A percentile compares a stretch with the other conserved stretches of the same genome.
Evolutionary conservation across 2,888 invertebrate species (phyloP).

Genomic region (Xylota sylvarum): DNA sequence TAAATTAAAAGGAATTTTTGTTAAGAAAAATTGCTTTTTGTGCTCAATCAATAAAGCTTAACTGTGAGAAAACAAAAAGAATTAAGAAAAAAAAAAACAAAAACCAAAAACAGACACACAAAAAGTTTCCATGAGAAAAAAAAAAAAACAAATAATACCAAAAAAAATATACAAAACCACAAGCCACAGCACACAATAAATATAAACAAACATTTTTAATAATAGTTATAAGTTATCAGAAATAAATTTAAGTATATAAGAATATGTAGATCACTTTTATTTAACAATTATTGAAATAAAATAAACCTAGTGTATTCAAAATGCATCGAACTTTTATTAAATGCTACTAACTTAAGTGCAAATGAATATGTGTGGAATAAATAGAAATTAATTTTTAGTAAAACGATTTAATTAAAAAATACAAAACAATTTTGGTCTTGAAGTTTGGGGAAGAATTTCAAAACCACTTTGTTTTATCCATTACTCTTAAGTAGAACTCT

Average conservation of each 20-base stretch:
- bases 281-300: constrained; percentile 49
- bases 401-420: constrained; percentile 63
- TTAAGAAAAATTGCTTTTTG: constrained; percentile 81
- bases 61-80: constrained; percentile 82
- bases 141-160: constrained; percentile 43
- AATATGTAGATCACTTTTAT: constrained; percentile 71
- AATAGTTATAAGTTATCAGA: constrained; percentile 55
- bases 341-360: constrained; percentile 67
- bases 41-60: constrained; percentile 85
- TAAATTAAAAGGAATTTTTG: constrained; percentile 78
- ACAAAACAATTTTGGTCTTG: constrained; percentile 82
- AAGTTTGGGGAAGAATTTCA: constrained; percentile 85
- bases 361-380: constrained; percentile 52
- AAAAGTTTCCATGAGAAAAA: constrained; percentile 60
- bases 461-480: constrained; percentile 82
- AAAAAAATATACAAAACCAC: constrained; percentile 76
- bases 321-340: constrained; percentile 81
- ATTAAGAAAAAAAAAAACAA: constrained; percentile 67
- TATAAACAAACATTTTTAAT: constrained; percentile 43
- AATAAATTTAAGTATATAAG: constrained; percentile 46
- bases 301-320: constrained; percentile 75
- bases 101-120: constrained; percentile 69
- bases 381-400: constrained; percentile 79
- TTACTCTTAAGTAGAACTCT: constrained; percentile 23
- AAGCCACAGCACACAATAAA: constrained; percentile 72